Conservation (phyloP, 2,113 vertebrate species). For the Gopherus flavomarginatus region DNA sequence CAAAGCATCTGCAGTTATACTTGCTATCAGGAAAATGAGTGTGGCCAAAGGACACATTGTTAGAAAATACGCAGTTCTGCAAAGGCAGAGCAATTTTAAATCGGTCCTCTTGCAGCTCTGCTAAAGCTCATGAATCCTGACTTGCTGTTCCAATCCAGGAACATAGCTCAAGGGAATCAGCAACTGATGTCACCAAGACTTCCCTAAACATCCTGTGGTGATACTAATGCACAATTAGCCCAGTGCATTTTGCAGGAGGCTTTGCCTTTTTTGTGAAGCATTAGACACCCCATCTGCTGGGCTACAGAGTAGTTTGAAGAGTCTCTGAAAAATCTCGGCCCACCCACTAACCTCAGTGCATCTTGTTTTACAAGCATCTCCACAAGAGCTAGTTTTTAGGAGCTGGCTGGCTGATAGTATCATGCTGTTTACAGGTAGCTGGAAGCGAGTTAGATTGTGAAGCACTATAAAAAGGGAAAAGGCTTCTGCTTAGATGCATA, state of each 20-base stretch:
- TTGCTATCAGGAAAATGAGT: background rate
- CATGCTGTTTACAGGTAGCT: background rate
- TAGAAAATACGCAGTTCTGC: background rate
- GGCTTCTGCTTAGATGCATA: background rate
- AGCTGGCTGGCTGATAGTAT: background rate
- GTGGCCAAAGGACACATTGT: background rate
- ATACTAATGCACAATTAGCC: background rate
- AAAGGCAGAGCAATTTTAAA: background rate
- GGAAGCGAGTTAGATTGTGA: background rate
- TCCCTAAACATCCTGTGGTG: background rate
- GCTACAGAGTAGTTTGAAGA: background rate
- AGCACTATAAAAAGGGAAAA: background rate
- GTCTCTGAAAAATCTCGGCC: background rate
- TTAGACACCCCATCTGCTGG: background rate
- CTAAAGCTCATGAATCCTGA: slow-evolving; percentile 2
- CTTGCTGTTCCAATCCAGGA: background rate
- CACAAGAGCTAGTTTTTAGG: background rate
- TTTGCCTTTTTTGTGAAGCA: background rate
- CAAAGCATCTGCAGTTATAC: background rate
- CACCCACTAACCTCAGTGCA: background rate
- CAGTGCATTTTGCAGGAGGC: background rate
- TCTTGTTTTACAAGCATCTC: background rate
- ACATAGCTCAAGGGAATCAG: background rate
- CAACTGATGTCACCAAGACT: background rate
- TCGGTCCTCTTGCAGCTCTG: background rate